Conservation (phyloP, 1,140 invertebrate genomes). For the Trissolcus basalis region DNA sequence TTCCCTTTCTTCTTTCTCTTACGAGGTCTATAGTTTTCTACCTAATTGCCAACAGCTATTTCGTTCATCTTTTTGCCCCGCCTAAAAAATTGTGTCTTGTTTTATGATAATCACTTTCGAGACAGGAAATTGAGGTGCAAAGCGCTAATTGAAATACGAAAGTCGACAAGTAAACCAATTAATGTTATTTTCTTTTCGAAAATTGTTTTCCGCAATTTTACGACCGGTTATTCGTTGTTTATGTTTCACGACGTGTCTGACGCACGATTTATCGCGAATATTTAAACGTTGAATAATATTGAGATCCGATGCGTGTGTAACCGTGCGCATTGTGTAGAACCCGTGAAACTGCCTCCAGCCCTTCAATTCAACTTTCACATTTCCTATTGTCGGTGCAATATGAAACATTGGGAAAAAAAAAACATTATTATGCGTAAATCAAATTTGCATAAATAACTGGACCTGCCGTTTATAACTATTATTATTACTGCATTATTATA, state of each 20-base stretch:
- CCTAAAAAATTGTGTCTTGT: neutral
- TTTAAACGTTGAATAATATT: constrained; percentile 3
- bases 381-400: constrained; percentile 22
- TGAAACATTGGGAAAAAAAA: constrained; percentile 16
- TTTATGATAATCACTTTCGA: neutral
- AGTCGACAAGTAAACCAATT: neutral
- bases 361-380: constrained; percentile 45
- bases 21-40: too few species aligned
- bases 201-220: neutral
- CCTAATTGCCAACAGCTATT: too few species aligned
- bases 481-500: too few species aligned
- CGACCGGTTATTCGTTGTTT: neutral
- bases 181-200: neutral
- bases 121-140: neutral
- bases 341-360: constrained; percentile 23
- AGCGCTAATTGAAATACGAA: neutral
- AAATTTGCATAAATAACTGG: constrained; percentile 10
- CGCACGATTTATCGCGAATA: constrained; percentile 14
- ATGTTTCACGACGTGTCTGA: constrained; percentile 9
- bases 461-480: too few species aligned
- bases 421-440: neutral
- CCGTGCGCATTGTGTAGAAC: constrained; percentile 7
- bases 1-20: neutral
- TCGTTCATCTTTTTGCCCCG: too few species aligned
- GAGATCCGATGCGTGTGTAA: too few species aligned